Percentiles rank a stretch among this genome's conserved stretches.
Evolutionary conservation across 1,140 invertebrate species (phyloP).

Genomic region (Colletes latitarsis): DNA sequence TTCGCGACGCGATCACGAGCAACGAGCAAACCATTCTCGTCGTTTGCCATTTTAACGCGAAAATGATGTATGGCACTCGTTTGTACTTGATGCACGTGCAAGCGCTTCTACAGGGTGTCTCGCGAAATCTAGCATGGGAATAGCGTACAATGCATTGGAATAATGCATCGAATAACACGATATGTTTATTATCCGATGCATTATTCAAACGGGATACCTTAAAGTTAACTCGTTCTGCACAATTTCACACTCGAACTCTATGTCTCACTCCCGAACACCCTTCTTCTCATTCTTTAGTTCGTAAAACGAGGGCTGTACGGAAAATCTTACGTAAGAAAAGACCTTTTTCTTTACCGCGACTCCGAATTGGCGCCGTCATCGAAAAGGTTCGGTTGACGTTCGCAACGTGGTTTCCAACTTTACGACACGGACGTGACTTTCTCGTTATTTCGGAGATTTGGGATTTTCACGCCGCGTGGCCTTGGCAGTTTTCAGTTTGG

Average conservation of each 20-base stretch:
- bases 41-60: slow-evolving; percentile 48
- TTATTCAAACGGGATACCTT: too few relatives aligned
- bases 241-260: too few relatives aligned
- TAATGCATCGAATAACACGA: neutral
- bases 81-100: slow-evolving; percentile 26
- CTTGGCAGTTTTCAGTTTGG: neutral
- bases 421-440: slow-evolving; percentile 2
- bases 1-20: slow-evolving; percentile 17
- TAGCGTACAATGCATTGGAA: neutral
- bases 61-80: slow-evolving; percentile 36
- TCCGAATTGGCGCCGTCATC: too few relatives aligned
- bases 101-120: neutral
- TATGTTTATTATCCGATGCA: neutral
- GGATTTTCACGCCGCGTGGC: neutral
- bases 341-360: neutral
- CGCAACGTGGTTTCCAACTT: neutral
- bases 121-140: slow-evolving; percentile 13
- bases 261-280: too few relatives aligned
- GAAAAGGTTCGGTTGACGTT: too few relatives aligned
- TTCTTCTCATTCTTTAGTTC: too few relatives aligned
- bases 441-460: neutral
- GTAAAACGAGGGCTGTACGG: neutral
- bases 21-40: slow-evolving; percentile 20
- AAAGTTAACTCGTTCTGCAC: too few relatives aligned
- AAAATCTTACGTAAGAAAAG: neutral